Conservation (phyloP, 1,140 invertebrate species). For the Drosophila nebulosa region DNA sequence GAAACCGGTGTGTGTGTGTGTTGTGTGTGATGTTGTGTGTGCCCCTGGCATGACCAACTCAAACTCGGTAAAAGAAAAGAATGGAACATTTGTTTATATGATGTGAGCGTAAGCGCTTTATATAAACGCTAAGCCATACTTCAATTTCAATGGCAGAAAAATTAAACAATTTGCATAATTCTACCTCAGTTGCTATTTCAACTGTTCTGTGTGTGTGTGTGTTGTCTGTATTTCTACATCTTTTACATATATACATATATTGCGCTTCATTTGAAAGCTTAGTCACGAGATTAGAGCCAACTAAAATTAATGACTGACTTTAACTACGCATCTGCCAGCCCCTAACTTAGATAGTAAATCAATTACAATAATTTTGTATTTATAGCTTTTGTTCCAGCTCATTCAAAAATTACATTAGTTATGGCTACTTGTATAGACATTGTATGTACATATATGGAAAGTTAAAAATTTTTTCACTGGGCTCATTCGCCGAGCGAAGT, state of each 20-base stretch:
- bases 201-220: not conserved
- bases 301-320: not conserved
- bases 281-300: conserved; percentile 13
- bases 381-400: too few species aligned
- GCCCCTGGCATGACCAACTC: conserved; percentile 2
- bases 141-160: conserved; percentile 2
- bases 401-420: too few species aligned
- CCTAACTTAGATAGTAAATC: not conserved
- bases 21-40: conserved; percentile 15
- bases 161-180: conserved; percentile 13
- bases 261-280: conserved; percentile 22
- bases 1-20: conserved; percentile 50
- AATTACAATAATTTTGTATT: not conserved
- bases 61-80: conserved; percentile 1
- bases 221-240: too few species aligned
- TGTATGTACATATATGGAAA: not conserved
- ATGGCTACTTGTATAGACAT: too few species aligned
- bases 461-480: not conserved
- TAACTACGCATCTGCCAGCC: not conserved
- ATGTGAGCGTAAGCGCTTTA: not conserved
- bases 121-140: not conserved
- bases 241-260: too few species aligned
- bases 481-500: not conserved
- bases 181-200: not conserved
- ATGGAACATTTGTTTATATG: conserved; percentile 6